Evolutionary conservation across 2,888 invertebrate species (phyloP).

Genomic region (Noctua janthe): DNA sequence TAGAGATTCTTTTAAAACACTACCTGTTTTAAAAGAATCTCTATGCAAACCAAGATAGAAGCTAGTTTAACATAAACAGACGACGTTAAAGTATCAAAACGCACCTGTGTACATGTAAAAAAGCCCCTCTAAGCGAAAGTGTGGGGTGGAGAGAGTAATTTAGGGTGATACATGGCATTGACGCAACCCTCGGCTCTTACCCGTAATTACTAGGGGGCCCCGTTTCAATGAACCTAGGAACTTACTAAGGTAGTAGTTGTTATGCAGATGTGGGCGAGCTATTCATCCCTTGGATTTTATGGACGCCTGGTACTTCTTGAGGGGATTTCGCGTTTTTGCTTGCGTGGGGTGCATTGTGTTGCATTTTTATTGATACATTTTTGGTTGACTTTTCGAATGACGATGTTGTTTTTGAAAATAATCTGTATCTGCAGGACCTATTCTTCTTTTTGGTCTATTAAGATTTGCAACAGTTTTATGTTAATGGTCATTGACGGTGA

Average conservation of each 20-base stretch:
- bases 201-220: conserved; percentile 72
- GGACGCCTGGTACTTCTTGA: conserved; percentile 29
- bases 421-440: not conserved
- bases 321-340: conserved; percentile 21
- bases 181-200: conserved; percentile 70
- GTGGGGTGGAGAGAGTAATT: conserved; percentile 84
- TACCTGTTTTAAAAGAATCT: conserved; percentile 39
- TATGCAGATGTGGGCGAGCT: conserved; percentile 51
- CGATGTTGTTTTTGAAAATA: not conserved
- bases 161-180: conserved; percentile 83
- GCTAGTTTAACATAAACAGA: conserved; percentile 54
- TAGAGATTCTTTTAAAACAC: too few relatives aligned
- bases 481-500: not conserved
- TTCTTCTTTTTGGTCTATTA: not conserved
- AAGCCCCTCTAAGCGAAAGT: conserved; percentile 71
- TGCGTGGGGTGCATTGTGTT: not conserved
- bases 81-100: conserved; percentile 68
- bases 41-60: conserved; percentile 29
- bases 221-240: conserved; percentile 62
- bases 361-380: conserved; percentile 2
- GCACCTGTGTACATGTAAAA: conserved; percentile 79
- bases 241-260: conserved; percentile 52
- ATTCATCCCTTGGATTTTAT: conserved; percentile 58
- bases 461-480: not conserved
- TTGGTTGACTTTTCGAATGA: not conserved